A percentile compares a stretch with the other conserved stretches of the same genome.
Conservation (phyloP, 2,888 invertebrate genomes). For the Eupsilia transversa region DNA sequence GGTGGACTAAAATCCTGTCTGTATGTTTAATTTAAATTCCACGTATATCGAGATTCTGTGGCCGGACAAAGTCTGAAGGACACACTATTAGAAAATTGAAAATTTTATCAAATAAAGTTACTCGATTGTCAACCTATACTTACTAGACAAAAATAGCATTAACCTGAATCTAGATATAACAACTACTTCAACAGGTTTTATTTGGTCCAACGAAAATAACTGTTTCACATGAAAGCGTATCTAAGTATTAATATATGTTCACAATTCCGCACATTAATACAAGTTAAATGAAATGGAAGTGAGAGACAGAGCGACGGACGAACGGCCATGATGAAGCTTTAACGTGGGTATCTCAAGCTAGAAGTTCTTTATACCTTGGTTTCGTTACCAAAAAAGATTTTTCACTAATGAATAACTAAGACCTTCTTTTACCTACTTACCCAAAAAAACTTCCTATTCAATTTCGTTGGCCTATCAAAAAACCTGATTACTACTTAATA, state of each 20-base stretch:
- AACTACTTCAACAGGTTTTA: conserved; percentile 25
- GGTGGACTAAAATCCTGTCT: not conserved
- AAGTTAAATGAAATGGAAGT: not conserved
- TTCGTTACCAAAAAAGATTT: not conserved
- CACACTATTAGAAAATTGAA: not conserved
- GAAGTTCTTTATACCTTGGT: not conserved
- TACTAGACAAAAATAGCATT: conserved; percentile 13
- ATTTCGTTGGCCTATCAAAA: not conserved
- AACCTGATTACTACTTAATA: not conserved
- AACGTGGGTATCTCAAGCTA: not conserved
- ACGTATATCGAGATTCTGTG: not conserved
- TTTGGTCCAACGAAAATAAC: conserved; percentile 23
- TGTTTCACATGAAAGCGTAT: conserved; percentile 7
- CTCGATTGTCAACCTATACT: not conserved
- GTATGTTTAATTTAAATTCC: not conserved
- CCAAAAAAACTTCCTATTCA: not conserved
- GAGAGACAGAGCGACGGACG: not conserved
- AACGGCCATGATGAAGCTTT: not conserved
- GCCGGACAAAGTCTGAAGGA: conserved; percentile 18
- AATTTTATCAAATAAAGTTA: conserved; percentile 18
- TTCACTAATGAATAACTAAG: not conserved
- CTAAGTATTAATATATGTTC: too few species aligned
- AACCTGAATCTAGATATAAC: conserved; percentile 24
- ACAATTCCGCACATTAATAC: not conserved
- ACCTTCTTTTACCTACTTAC: not conserved